Base-by-base conservation (phyloP, 2,888 invertebrate species). In the Byasa hedistus region DNA sequence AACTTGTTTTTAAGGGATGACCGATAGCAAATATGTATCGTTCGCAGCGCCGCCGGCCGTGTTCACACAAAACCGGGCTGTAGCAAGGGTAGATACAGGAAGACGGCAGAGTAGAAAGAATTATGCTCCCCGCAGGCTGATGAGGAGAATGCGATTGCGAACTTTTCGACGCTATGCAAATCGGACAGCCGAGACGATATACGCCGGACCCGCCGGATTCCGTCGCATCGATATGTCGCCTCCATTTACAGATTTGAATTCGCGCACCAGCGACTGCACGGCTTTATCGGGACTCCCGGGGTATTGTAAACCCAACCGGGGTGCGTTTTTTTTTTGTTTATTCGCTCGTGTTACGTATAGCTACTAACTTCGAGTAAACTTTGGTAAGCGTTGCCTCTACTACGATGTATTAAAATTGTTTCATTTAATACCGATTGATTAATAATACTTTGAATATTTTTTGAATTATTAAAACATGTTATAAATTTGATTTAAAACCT, bases 1-100 rank as follows among this genome's bases (percentile, higher is more conserved):
- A 91, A 91, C 89, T 89, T 90, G 89, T 90, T 90, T 91, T 92
- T 88, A 91, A 91, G 91, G 92, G 92, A 92, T 91, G 92, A 90
- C 92, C 92, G 90, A 87, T 89, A 84, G 87, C 86, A 84, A 79
- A 89, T 92, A 91, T 92, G 91, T 91, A 91, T 89, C 89, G 86
- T 82, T 81, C 83, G 86, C 85, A 85, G 73, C 77, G 91, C 91
- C 90, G 88, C 82, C 86, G 91, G 89, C 85, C 79, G 83, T 82
- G 79, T 82, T 80, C 81, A 78, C 76, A 78, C 85, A 87, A 90
- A 91, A 91, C 89, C 86, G 85, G 87, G 83, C 83, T 79, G 73
- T 77, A 77, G 80, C 79, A 79, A 80, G 89, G 89, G 90, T 85
- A 81, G 86, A 85, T 84, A 87, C 89, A 89, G 90, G 89, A 90